Conservation (phyloP, 1,140 invertebrate genomes). For the Bombus waltoni region DNA sequence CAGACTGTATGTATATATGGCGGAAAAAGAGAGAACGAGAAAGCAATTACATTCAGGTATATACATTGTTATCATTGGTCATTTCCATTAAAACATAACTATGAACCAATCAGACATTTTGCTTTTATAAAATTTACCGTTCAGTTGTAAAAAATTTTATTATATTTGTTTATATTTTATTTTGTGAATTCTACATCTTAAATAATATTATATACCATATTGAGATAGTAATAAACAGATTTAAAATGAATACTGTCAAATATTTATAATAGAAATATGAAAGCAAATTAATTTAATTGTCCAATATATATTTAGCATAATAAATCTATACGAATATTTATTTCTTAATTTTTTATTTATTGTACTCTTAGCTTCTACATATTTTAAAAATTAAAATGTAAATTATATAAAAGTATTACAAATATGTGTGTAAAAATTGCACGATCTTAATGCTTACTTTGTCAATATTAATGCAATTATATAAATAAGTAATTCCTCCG, state of each 20-base stretch:
- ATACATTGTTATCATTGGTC: background rate
- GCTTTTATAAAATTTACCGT: background rate
- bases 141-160: background rate
- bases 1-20: background rate
- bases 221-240: background rate
- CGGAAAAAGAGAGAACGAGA: background rate
- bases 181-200: background rate
- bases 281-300: background rate
- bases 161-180: background rate
- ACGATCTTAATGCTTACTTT: constrained; percentile 1
- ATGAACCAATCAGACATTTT: background rate
- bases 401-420: constrained; percentile 30
- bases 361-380: constrained; percentile 2
- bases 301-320: no score
- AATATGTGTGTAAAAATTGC: constrained; percentile 10
- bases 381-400: constrained; percentile 18
- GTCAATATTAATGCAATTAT: background rate
- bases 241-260: background rate
- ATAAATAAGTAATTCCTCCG: background rate
- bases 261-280: background rate
- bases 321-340: background rate
- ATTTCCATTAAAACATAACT: background rate
- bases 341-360: constrained; percentile 14
- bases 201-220: background rate
- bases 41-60: background rate